Evolutionary conservation across 2,888 invertebrate species (phyloP).

Genomic region (Apodemia duryi): DNA sequence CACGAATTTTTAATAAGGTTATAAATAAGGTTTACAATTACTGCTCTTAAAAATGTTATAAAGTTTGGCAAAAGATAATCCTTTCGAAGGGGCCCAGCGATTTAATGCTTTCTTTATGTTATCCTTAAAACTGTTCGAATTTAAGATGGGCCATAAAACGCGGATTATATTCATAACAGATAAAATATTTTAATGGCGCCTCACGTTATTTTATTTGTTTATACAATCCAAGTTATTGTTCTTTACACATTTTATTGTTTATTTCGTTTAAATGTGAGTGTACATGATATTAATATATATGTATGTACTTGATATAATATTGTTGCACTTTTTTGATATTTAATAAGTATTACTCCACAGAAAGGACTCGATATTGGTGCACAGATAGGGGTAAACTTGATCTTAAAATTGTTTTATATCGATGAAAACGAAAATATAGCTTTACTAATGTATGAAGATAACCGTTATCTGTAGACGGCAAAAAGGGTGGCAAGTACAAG

Average conservation of each 20-base stretch:
- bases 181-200: constrained; percentile 71
- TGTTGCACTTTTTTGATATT: too few species aligned
- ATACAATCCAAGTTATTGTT: constrained; percentile 68
- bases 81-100: constrained; percentile 51
- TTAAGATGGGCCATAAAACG: constrained; percentile 62
- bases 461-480: too few species aligned
- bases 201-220: constrained; percentile 66
- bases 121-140: constrained; percentile 56
- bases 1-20: constrained; percentile 29
- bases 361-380: too few species aligned
- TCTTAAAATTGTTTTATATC: too few species aligned
- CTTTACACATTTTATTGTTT: constrained; percentile 55
- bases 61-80: constrained; percentile 56
- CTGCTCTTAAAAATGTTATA: constrained; percentile 49
- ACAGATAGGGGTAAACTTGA: too few species aligned
- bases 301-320: too few species aligned
- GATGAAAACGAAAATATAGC: too few species aligned
- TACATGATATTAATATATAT: too few species aligned
- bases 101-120: constrained; percentile 59
- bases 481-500: too few species aligned
- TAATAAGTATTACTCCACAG: too few species aligned
- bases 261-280: constrained; percentile 31
- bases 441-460: too few species aligned
- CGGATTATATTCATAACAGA: constrained; percentile 75
- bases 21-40: constrained; percentile 40